Conservation (phyloP, 2,888 invertebrate species). For the Sinelater perroti region DNA sequence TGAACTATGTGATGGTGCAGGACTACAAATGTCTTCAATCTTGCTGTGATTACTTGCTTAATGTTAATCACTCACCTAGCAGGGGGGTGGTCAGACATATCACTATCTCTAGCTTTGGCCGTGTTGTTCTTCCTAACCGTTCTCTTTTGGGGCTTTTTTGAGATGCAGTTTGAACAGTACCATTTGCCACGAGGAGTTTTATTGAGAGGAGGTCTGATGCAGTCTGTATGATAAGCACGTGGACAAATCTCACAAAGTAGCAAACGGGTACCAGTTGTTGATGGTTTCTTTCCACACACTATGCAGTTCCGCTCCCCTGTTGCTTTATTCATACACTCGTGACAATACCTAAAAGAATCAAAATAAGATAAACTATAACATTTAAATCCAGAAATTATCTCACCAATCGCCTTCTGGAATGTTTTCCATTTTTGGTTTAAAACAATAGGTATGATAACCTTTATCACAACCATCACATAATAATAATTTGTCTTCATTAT, state of each 20-base stretch:
- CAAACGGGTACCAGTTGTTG: constrained; percentile 66
- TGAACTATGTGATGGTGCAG: constrained; percentile 75
- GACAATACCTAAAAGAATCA: constrained; percentile 80
- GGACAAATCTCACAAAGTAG: constrained; percentile 91
- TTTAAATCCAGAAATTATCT: constrained; percentile 53
- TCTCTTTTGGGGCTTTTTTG: constrained; percentile 77
- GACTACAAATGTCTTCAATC: constrained; percentile 66
- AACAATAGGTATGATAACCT: constrained; percentile 98
- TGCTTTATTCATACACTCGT: constrained; percentile 93
- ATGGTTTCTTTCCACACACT: constrained; percentile 83
- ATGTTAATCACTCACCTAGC: constrained; percentile 25
- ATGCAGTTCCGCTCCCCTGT: constrained; percentile 93
- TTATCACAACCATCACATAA: constrained; percentile 98
- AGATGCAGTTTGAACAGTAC: constrained; percentile 86
- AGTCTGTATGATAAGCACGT: constrained; percentile 91
- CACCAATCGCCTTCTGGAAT: constrained; percentile 98
- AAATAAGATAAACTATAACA: constrained; percentile 4
- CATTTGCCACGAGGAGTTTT: constrained; percentile 69
- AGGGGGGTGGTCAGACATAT: constrained; percentile 66
- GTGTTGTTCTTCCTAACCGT: constrained; percentile 68
- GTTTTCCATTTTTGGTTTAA: constrained; percentile 94
- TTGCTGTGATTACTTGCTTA: too few relatives aligned
- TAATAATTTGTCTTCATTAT: constrained; percentile 93
- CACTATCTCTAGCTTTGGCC: constrained; percentile 66
- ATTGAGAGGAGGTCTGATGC: constrained; percentile 86